These are phyloP conservation scores for Brienomyrus brachyistius DNA, from an alignment of 2,113 vertebrate species.

Conservation along the genomic window DNA sequence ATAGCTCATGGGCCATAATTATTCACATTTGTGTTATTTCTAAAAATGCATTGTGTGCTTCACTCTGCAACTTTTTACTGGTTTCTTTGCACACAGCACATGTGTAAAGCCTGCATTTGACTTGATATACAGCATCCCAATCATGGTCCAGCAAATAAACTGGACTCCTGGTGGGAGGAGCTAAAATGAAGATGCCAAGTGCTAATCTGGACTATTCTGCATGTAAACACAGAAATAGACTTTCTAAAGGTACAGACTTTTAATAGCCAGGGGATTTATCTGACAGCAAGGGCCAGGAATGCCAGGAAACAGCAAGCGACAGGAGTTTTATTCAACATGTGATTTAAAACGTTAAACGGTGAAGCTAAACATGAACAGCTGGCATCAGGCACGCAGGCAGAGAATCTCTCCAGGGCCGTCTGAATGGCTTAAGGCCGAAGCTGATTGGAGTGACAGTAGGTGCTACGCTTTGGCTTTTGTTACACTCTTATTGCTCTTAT, in stretches of 20 bases:
- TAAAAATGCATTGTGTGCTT: neutral
- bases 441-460: neutral
- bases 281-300: neutral
- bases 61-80: neutral
- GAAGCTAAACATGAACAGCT: neutral
- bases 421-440: neutral
- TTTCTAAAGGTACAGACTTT: neutral
- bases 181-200: neutral
- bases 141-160: neutral
- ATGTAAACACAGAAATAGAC: neutral
- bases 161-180: neutral
- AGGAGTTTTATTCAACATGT: neutral
- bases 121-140: neutral
- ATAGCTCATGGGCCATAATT: neutral
- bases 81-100: neutral
- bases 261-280: neutral
- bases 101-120: neutral
- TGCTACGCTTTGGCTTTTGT: neutral
- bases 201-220: neutral
- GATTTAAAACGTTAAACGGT: neutral
- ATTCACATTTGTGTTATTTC: neutral
- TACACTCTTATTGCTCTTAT: neutral
- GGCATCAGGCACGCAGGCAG: neutral
- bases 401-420: neutral
- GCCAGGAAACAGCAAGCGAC: neutral